Percentiles rank a stretch among this genome's conserved stretches.
Conservation (phyloP, 2,888 invertebrate species). For the Latrodectus elegans region DNA sequence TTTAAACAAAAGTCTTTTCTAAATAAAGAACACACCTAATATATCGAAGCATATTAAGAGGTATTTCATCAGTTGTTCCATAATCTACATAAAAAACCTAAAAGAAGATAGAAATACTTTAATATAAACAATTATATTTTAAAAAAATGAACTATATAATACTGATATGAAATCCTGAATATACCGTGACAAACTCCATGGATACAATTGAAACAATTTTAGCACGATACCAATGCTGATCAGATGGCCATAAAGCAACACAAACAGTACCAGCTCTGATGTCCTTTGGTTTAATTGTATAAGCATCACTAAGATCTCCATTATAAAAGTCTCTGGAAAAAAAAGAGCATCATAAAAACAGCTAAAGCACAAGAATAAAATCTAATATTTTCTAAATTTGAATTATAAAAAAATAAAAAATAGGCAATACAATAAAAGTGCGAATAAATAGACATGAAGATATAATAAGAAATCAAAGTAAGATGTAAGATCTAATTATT, state of each 20-base stretch:
- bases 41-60: conserved; percentile 29
- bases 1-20: not conserved
- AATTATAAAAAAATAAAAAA: no score
- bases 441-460: no score
- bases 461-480: no score
- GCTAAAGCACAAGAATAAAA: no score
- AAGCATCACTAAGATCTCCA: not conserved
- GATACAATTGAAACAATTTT: conserved; percentile 12
- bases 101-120: not conserved
- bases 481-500: no score
- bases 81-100: conserved; percentile 61
- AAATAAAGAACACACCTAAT: conserved; percentile 25
- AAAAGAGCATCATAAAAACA: no score
- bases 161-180: not conserved
- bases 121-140: not conserved
- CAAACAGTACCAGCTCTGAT: conserved; percentile 16
- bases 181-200: conserved; percentile 23
- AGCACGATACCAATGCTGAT: conserved; percentile 44
- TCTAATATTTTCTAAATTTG: no score
- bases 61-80: conserved; percentile 35
- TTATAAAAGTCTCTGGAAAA: conserved; percentile 16
- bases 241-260: conserved; percentile 40
- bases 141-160: not conserved
- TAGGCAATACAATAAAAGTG: no score
- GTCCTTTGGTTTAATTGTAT: conserved; percentile 24